phyloP scores from a whole-genome alignment of 1,140 invertebrate species.

The Drosophila seguyi region DNA sequence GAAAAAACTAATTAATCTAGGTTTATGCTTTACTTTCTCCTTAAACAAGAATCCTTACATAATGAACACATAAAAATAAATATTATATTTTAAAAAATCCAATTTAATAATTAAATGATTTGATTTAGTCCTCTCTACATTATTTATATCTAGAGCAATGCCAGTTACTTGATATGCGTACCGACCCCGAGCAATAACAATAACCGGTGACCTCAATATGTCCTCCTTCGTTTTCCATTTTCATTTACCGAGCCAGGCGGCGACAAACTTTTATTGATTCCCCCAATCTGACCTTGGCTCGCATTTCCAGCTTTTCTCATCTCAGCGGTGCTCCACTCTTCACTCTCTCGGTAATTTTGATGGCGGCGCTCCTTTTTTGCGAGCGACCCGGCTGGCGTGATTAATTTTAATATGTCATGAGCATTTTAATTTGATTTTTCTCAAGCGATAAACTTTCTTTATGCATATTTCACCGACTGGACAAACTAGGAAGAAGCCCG shows the following conservation, averaged over 20 bases:
- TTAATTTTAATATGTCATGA: slow-evolving; percentile 50
- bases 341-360: slow-evolving; percentile 20
- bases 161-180: slow-evolving; percentile 28
- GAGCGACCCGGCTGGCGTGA: slow-evolving; percentile 7
- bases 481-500: slow-evolving; percentile 42
- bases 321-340: slow-evolving; percentile 13
- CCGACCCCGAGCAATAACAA: slow-evolving; percentile 27
- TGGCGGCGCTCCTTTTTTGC: slow-evolving; percentile 23
- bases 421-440: slow-evolving; percentile 44
- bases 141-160: slow-evolving; percentile 24
- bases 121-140: not conserved
- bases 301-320: slow-evolving; percentile 18
- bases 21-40: not conserved
- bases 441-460: slow-evolving; percentile 49
- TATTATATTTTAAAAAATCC: not conserved
- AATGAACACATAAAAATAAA: not conserved
- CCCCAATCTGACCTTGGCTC: slow-evolving; percentile 52
- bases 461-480: slow-evolving; percentile 38
- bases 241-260: slow-evolving; percentile 28
- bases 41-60: not conserved
- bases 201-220: slow-evolving; percentile 38
- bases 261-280: slow-evolving; percentile 63
- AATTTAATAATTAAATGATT: not conserved
- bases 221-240: slow-evolving; percentile 37
- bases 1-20: not conserved